Base-by-base conservation (phyloP, 2,888 invertebrate species). In the Seira sanloemensis region DNA sequence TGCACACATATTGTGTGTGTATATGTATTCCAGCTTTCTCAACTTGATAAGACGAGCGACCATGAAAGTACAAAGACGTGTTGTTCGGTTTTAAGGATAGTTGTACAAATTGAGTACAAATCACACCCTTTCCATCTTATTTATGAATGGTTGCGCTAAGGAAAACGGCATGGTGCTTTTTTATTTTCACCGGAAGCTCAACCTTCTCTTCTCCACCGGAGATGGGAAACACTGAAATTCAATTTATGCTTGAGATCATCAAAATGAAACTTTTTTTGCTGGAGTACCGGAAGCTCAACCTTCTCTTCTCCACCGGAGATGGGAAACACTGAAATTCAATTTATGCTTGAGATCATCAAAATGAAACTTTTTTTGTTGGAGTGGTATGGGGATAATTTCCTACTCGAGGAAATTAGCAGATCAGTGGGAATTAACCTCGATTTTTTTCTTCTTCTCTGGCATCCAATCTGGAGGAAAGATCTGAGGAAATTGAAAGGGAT, bases 1-100 rank as follows among this genome's bases (percentile, higher is more conserved):
- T 79, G 62, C 74, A 75, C 81, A 75, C 75, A 75, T 4, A 12
- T 37, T 4, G 37, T 37, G 37, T 12, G n/a, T 58, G 58, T 18
- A 58, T 18, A 58, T n/a, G n/a, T n/a, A 58, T 58, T 18, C 58
- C 9, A 37, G 4, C 12, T 37, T 58, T n/a, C n/a, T 58, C 9
- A 12, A 4, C 7, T 58, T 58, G 58, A 18, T 12, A 37, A 12
- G 37, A n/a, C 2, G 16, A 58, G n/a, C 58, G 58, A 58, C 58
- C 58, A 58, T 58, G 58, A 58, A 58, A 5, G 37, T 12, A n/a
- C 37, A 58, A 58, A 58, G 9, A 58, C 9, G 58, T 37, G 18
- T 18, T 58, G 9, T 12, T 58, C 16, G 7, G 9, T 4, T 58
- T 12, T n/a, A 16, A 58, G 2, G 2, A 18, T 7, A 58, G n/a